phyloP scores from a whole-genome alignment of 1,140 invertebrate genomes.

The Belonocnema kinseyi region DNA sequence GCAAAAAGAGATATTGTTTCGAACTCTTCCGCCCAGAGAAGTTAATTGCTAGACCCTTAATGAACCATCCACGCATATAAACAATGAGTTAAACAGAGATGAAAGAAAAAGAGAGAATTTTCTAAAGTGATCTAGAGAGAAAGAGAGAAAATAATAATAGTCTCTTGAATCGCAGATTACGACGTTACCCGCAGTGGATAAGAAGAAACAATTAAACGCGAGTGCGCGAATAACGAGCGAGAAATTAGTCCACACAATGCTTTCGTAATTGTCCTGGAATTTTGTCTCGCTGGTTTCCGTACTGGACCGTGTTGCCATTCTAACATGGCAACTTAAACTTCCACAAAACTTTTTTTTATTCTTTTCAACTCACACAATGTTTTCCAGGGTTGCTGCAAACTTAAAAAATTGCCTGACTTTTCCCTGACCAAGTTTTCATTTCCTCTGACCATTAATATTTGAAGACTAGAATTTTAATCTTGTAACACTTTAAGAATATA shows the following conservation, averaged over 20 bases:
- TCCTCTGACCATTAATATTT: too few species aligned
- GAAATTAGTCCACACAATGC: constrained; percentile 50
- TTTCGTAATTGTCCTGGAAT: constrained; percentile 49
- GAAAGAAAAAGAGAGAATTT: constrained; percentile 27
- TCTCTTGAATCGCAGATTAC: constrained; percentile 41
- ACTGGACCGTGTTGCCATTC: not conserved
- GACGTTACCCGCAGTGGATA: constrained; percentile 36
- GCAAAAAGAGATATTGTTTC: not conserved
- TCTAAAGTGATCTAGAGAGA: not conserved
- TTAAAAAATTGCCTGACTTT: too few species aligned
- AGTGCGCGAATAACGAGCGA: constrained; percentile 49
- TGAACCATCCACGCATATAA: constrained; percentile 43
- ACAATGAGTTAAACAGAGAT: constrained; percentile 39
- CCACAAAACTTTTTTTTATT: too few species aligned
- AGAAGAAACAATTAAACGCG: constrained; percentile 51
- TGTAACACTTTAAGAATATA: too few species aligned
- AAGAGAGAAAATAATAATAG: constrained; percentile 3
- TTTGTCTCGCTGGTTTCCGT: constrained; percentile 31
- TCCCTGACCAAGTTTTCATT: too few species aligned
- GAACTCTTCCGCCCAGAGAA: constrained; percentile 36
- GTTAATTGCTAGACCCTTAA: constrained; percentile 55
- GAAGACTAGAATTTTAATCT: too few species aligned
- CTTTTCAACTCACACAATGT: too few species aligned
- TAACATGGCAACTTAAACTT: too few species aligned
- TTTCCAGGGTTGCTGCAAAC: too few species aligned